phyloP scores from a whole-genome alignment of 2,888 invertebrate genomes.

The Apodemia mormo region DNA sequence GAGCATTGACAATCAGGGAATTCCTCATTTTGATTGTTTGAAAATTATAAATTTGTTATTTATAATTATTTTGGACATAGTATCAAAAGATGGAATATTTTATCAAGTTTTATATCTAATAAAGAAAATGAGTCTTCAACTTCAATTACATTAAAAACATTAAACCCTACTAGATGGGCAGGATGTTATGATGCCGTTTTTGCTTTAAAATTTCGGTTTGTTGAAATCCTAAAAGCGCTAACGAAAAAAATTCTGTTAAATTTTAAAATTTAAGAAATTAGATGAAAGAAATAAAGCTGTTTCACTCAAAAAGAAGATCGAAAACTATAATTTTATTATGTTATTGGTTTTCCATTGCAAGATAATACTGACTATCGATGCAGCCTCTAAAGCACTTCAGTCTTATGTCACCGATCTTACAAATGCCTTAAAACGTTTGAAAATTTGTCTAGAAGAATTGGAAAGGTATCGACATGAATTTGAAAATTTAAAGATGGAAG shows the following conservation, averaged over 20 bases:
- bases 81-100: conserved; percentile 27
- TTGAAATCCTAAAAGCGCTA: conserved; percentile 35
- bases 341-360: conserved; percentile 37
- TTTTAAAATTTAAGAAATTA: conserved; percentile 38
- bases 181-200: conserved; percentile 24
- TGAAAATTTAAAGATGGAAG: conserved; percentile 37
- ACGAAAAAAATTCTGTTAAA: conserved; percentile 37
- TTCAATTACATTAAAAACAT: conserved; percentile 28
- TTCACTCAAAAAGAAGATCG: conserved; percentile 36
- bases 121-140: conserved; percentile 24
- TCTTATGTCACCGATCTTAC: conserved; percentile 36
- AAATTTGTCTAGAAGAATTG: conserved; percentile 35
- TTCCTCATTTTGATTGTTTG: too few relatives aligned
- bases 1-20: too few relatives aligned
- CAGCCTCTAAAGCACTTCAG: conserved; percentile 37
- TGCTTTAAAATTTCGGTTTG: conserved; percentile 31
- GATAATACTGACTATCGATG: conserved; percentile 30
- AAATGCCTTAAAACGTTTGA: conserved; percentile 33
- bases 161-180: conserved; percentile 27
- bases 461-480: conserved; percentile 36
- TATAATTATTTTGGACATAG: conserved; percentile 29
- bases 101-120: conserved; percentile 25
- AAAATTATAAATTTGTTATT: too few relatives aligned
- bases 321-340: conserved; percentile 37
- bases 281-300: conserved; percentile 38